Evolutionary conservation across 2,113 vertebrate species (phyloP), one percentile per base, ranked within the genome.

Genomic region (Sylvicapra grimmia): DNA sequence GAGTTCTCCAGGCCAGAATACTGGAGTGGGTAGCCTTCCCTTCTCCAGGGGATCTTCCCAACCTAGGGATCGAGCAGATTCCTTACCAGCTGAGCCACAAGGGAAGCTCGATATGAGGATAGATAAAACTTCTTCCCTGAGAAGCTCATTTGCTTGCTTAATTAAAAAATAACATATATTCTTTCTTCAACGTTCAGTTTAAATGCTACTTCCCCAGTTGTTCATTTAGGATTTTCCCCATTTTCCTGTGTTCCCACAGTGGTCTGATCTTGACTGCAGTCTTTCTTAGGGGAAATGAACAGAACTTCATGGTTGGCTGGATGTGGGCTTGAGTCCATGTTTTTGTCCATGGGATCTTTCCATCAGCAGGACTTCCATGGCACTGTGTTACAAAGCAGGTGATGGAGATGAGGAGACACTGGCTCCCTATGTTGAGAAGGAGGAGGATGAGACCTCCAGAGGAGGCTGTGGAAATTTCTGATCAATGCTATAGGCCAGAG

Each of bases 71-170:
- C 19, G 1, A 72, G 19, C 1, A 0, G 19, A 40, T 72, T 40
- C 68, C 21, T 72, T 72, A 23, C 68, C n/a, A 72, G n/a, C 19
- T 72, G n/a, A 72, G 68, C 19, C 68, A 72, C 19, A 72, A 72
- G 68, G n/a, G n/a, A 72, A 72, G 68, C 10, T 19, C 0, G 9
- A 23, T 72, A 23, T 5, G 29, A 29, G 25, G 7, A 33, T 10
- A 79, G 56, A 54, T 53, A 49, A 83, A 86, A 15, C 27, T 4
- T 93, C 18, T 96, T 83, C 16, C n/a, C 63, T 31, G 54, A 97
- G 58, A 31, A 86, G 3, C 10, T 2, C 36, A 40, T 72, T 75
- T 72, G 23, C 33, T 84, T 86, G 56, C 53, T 90, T 84, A 93
- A 53, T 63, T 47, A 82, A 77, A 68, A 63, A 59, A 49, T 4